Base-by-base conservation (phyloP, 2,888 invertebrate genomes). In the Philopedon plagiatum region DNA sequence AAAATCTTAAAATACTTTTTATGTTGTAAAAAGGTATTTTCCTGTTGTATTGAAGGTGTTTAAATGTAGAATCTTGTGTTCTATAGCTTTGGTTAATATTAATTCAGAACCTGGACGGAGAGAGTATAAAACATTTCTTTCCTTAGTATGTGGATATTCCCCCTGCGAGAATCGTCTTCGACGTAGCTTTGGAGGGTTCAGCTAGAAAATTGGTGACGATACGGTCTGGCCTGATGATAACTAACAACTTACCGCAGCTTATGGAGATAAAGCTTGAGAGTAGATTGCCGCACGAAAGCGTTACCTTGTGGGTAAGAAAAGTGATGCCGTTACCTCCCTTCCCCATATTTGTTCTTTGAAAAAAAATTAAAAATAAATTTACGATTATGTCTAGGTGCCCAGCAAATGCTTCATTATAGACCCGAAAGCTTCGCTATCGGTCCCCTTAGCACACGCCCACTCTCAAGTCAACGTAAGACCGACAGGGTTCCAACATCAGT, bases 201-300 rank as follows among this genome's bases (percentile, higher is more conserved):
- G 98, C 98, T 0, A 92, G 95, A 79, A 99, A 99, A 86, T 87
- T 98, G 78, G 93, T 98, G 62, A 94, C 95, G 7, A 93, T 99
- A 13, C 91, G 98, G 73, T 98, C 98, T 7, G 96, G 97, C 26
- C 87, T 99, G 74, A 90, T 92, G 78, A 87, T 98, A 1, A 86
- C 90, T 63, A 98, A 98, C 86, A 88, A 89, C 78, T 86, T 97
- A 78, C 90, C 91, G 61, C 91, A 93, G 78, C 84, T 90, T 0
- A 88, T 97, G 9, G 91, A 93, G 76, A 83, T 95, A 0, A 92
- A 91, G 81, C 86, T 95, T 81, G 92, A 92, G 74, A 90, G 89
- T 81, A 84, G 86, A 1, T 79, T 86, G 18, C 85, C 85, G 32
- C 85, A 86, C 39, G 84, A 85, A 67, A 83, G 84, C 46, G 71